These are phyloP conservation scores for Tupiocoris notatus DNA, from an alignment of 2,888 invertebrate species.

Conservation along the genomic window DNA sequence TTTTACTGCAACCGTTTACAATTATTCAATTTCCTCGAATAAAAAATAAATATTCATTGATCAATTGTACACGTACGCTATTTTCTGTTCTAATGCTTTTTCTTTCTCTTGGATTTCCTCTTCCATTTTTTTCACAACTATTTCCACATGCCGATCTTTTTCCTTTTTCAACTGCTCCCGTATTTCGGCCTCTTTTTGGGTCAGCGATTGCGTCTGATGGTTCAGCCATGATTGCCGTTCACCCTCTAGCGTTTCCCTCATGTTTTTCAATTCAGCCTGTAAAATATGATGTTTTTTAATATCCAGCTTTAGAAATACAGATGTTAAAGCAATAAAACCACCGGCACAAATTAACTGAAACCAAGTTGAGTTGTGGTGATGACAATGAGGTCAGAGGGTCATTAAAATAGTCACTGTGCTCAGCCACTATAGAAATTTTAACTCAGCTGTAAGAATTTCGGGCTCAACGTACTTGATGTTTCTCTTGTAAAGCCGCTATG, in stretches of 20 bases:
- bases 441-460: background rate
- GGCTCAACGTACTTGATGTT: slow-evolving; percentile 41
- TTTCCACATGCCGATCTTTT: slow-evolving; percentile 75
- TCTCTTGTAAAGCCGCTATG: slow-evolving; percentile 43
- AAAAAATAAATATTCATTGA: background rate
- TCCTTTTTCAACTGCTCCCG: slow-evolving; percentile 69
- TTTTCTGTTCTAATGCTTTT: slow-evolving; percentile 60
- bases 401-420: too few species aligned
- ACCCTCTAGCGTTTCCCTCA: slow-evolving; percentile 62
- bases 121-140: slow-evolving; percentile 68
- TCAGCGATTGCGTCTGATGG: slow-evolving; percentile 62
- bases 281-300: background rate
- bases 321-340: too few species aligned
- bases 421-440: too few species aligned
- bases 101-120: slow-evolving; percentile 66
- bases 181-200: slow-evolving; percentile 67
- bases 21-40: too few species aligned
- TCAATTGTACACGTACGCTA: slow-evolving; percentile 51
- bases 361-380: too few species aligned
- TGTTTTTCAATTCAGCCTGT: slow-evolving; percentile 57
- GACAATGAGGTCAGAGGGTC: too few species aligned
- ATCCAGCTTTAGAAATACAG: too few species aligned
- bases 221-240: slow-evolving; percentile 67
- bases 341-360: too few species aligned
- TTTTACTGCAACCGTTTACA: slow-evolving; percentile 57